Percentiles rank a stretch among this genome's conserved stretches.
Conservation (phyloP, 1,140 invertebrate species). For the Drosophila varians region DNA sequence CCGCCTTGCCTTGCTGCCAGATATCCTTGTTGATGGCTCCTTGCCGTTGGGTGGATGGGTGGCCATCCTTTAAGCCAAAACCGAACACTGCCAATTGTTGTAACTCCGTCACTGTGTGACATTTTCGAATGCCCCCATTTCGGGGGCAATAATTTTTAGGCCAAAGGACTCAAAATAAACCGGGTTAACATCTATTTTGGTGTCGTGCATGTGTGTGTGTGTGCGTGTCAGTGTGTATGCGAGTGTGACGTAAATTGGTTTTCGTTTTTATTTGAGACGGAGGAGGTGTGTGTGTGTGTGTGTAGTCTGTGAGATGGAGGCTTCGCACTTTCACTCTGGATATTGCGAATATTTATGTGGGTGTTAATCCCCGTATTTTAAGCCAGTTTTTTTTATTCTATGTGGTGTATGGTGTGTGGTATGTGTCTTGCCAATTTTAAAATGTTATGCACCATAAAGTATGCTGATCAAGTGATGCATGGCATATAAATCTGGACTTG, state of each 20-base stretch:
- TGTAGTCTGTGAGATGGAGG: neutral
- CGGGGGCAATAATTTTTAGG: constrained; percentile 15
- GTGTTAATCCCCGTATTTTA: constrained; percentile 4
- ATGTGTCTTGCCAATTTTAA: neutral
- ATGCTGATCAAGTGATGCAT: constrained; percentile 51
- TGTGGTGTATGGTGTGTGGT: too few relatives aligned
- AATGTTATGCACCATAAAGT: constrained; percentile 46
- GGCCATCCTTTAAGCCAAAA: neutral
- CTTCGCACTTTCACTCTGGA: constrained; percentile 32
- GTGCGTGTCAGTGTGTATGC: neutral
- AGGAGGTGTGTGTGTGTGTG: too few relatives aligned
- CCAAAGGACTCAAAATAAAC: constrained; percentile 29
- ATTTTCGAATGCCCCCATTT: constrained; percentile 25
- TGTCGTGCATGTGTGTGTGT: constrained; percentile 10
- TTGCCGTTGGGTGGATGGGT: neutral
- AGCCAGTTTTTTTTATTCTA: neutral
- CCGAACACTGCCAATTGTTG: neutral
- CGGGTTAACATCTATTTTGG: constrained; percentile 32
- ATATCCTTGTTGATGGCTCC: constrained; percentile 31
- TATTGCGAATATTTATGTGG: constrained; percentile 29
- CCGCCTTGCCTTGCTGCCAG: constrained; percentile 7
- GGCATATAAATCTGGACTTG: constrained; percentile 37
- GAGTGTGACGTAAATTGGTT: constrained; percentile 39
- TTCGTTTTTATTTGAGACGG: neutral
- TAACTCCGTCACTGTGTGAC: constrained; percentile 9